Percentiles rank a stretch among this genome's conserved stretches.
Conservation (phyloP, 2,888 invertebrate genomes). For the Ectropis crepuscularia region DNA sequence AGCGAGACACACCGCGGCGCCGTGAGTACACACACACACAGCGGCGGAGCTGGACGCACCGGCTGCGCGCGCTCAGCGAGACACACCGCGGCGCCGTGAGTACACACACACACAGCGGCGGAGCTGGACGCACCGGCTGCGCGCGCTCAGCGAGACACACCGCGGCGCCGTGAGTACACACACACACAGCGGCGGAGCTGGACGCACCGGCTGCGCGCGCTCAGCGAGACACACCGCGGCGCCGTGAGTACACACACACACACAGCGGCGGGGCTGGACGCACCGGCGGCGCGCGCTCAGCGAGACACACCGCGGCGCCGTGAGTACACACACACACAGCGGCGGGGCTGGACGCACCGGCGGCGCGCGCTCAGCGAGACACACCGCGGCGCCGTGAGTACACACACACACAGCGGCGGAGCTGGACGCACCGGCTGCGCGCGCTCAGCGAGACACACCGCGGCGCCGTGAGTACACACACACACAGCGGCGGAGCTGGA, state of each 20-base stretch:
- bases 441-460: conserved; percentile 79
- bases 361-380: conserved; percentile 78
- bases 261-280: conserved; percentile 56
- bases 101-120: conserved; percentile 25
- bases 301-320: conserved; percentile 78
- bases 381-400: conserved; percentile 78
- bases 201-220: conserved; percentile 77
- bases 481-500: conserved; percentile 67
- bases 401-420: conserved; percentile 48
- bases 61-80: conserved; percentile 79
- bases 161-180: conserved; percentile 73
- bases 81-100: conserved; percentile 80
- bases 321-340: conserved; percentile 59
- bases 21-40: conserved; percentile 58
- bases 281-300: conserved; percentile 78
- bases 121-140: conserved; percentile 81
- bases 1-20: conserved; percentile 79
- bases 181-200: conserved; percentile 61
- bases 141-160: conserved; percentile 78
- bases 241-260: conserved; percentile 65
- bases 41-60: conserved; percentile 74
- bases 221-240: conserved; percentile 78
- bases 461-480: conserved; percentile 69
- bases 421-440: conserved; percentile 79
- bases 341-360: too few relatives aligned